Evolutionary conservation across 92 coral and sea anemone species (phyloP), one percentile per base, ranked within the genome.

Genomic region (Anthopleura xanthogrammica): DNA sequence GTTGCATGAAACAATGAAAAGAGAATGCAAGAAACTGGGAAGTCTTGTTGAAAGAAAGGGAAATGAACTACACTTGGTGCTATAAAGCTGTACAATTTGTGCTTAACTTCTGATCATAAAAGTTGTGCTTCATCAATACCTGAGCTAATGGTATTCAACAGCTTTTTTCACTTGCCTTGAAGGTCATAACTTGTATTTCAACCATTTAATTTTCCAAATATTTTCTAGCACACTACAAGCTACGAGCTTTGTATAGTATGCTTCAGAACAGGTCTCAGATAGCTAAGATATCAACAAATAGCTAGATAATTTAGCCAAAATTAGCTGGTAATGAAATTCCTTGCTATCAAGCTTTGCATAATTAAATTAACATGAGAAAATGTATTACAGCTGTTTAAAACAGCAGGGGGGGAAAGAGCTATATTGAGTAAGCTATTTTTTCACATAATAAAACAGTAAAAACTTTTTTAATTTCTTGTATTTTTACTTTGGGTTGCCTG

Each of bases 11-110:
- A 91, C 98, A 13, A 89, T 93, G 98, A 84, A 82, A 65, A 91
- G 88, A 40, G 95, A 93, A 64, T 93, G 98, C 78, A 82, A 76
- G 55, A 93, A 89, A 72, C 72, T 93, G 82, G 95, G 95, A 20
- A 66, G 83, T 50, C 83, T 87, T 50, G 88, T 93, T 58, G 90
- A 82, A 58, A 83, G 89, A 81, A 88, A 89, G 22, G 83, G 83
- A 12, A 80, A 87, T 81, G 95, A 93, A 77, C 80, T 93, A 57
- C 95, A 91, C 56, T 65, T 93, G 82, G 85, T 85, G 52, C 75
- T 92, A 17, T 83, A 72, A 78, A 71, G 12, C 41, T 68, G 40
- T 36, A 36, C 7, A n/a, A 22, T 22, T 20, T 64, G 72, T 23
- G 19, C 64, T 58, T 58, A 58, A 46, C 50, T 46, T 2, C 50